Evolutionary conservation across 1,140 invertebrate species (phyloP).

Genomic region (Pararge aegeria): DNA sequence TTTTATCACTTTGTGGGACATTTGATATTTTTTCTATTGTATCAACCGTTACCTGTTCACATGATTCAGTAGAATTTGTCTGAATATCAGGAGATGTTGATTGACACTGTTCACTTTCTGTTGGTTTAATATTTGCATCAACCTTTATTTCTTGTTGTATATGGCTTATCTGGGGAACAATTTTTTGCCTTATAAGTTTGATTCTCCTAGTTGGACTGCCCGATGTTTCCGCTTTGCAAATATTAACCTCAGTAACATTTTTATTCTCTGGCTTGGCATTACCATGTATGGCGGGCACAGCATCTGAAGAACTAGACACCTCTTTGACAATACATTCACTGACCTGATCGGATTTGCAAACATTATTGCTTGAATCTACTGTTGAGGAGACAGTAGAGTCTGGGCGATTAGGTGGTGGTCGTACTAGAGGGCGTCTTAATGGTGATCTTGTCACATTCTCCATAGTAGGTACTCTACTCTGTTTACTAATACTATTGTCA

Average conservation of each 20-base stretch:
- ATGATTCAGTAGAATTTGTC: constrained; percentile 10
- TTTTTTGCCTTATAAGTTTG: constrained; percentile 71
- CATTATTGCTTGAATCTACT: constrained; percentile 55
- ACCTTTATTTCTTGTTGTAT: constrained; percentile 28
- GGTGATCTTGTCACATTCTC: constrained; percentile 55
- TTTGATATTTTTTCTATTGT: constrained; percentile 6
- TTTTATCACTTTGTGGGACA: neutral
- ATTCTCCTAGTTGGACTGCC: constrained; percentile 68
- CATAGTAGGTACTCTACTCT: constrained; percentile 30
- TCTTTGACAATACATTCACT: constrained; percentile 64
- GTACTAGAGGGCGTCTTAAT: constrained; percentile 52
- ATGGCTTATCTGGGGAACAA: constrained; percentile 39
- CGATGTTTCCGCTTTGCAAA: constrained; percentile 74
- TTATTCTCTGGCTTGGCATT: constrained; percentile 66
- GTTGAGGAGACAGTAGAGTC: constrained; percentile 73
- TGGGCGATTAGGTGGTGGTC: constrained; percentile 57
- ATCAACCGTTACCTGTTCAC: neutral
- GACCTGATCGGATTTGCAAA: constrained; percentile 43
- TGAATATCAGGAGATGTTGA: constrained; percentile 54
- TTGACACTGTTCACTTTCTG: constrained; percentile 57
- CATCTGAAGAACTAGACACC: constrained; percentile 74
- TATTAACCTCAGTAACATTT: constrained; percentile 70
- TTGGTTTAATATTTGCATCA: constrained; percentile 26
- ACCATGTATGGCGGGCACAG: constrained; percentile 57
- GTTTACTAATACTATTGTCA: constrained; percentile 68